phyloP scores from a whole-genome alignment of 2,113 vertebrate genomes.

The Microcebus griseorufus region DNA sequence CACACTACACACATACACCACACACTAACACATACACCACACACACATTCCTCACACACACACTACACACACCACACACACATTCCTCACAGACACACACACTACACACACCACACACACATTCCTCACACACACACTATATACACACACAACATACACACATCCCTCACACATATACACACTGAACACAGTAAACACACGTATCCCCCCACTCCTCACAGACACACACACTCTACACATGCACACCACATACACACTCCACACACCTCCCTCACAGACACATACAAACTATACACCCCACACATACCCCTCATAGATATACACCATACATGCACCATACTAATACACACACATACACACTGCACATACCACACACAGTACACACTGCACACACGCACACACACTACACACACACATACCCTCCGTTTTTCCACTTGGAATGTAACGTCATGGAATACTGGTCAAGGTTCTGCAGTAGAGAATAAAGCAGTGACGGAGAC shows the following conservation, averaged over 20 bases:
- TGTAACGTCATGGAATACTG: neutral
- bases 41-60: neutral
- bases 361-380: neutral
- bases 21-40: too few relatives aligned
- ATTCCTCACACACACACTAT: neutral
- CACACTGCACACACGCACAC: neutral
- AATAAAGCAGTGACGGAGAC: neutral
- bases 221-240: neutral
- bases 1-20: too few relatives aligned
- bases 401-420: neutral
- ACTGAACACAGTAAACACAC: neutral
- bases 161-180: neutral
- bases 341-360: neutral
- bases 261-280: neutral
- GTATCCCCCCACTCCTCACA: neutral
- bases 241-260: neutral
- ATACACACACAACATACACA: neutral
- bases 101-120: neutral
- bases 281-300: neutral
- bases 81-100: neutral
- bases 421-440: neutral
- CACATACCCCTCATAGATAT: neutral
- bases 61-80: too few relatives aligned
- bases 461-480: neutral
- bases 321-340: neutral